phyloP scores from a whole-genome alignment of 2,888 invertebrate species.

The Eretmocerus hayati region DNA sequence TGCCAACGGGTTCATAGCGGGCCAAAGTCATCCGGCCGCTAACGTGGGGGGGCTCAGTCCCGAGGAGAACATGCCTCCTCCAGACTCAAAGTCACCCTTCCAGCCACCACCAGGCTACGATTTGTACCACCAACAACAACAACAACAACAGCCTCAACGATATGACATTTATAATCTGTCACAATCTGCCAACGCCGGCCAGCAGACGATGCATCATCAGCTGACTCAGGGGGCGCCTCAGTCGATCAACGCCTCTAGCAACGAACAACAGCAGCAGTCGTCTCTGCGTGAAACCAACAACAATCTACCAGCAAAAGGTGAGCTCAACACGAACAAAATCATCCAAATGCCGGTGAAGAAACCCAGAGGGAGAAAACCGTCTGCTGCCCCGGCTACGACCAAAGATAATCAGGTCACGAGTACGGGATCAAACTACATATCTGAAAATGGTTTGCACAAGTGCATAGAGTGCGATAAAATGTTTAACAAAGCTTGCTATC shows the following conservation, averaged over 20 bases:
- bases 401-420: background rate
- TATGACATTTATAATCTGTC: too few species aligned
- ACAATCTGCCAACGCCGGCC: too few species aligned
- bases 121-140: conserved; percentile 29
- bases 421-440: conserved; percentile 30
- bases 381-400: too few species aligned
- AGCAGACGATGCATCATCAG: conserved; percentile 20
- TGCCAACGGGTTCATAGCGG: conserved; percentile 52
- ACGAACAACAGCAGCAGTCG: conserved; percentile 25
- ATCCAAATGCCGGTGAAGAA: too few species aligned
- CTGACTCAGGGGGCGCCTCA: conserved; percentile 24
- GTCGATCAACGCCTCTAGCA: conserved; percentile 33
- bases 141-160: too few species aligned
- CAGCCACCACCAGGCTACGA: conserved; percentile 38
- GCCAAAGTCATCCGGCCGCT: conserved; percentile 47
- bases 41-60: conserved; percentile 75
- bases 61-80: conserved; percentile 49
- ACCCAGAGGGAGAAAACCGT: conserved; percentile 17
- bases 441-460: conserved; percentile 51
- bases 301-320: conserved; percentile 27
- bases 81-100: conserved; percentile 44
- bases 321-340: conserved; percentile 32
- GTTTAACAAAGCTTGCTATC: conserved; percentile 79
- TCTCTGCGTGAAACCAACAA: conserved; percentile 32
- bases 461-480: conserved; percentile 78